Evolutionary conservation across 2,888 invertebrate genomes (phyloP), one percentile per base, ranked within the genome.

Genomic region (Pyrocoelia pectoralis): DNA sequence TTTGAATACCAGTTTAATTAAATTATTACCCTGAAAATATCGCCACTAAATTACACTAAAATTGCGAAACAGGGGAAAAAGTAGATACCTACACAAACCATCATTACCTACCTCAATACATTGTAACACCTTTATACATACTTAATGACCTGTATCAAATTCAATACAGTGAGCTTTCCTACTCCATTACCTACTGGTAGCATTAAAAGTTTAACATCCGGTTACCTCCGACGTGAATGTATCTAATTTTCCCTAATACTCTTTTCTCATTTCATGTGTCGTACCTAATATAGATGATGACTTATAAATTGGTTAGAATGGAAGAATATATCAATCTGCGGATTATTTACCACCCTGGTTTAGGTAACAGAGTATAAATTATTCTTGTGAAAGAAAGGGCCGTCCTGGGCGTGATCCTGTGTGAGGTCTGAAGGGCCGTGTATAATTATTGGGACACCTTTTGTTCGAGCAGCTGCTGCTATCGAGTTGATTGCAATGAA

Each of bases 381-480:
- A 78, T 75, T 76, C 77, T 76, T 78, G 74, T 75, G 76, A 76
- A 76, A 74, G 77, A 73, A 73, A 78, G 78, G 76, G 77, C 74
- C 71, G 75, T 68, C 68, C 74, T 74, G 77, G 80, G 80, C 80
- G 80, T 80, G 80, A 80, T 75, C 79, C 66, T 74, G 77, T 80
- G 80, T 80, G 80, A 77, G 80, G 80, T 80, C 80, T 71, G 74
- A 75, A 77, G 77, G 76, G 69, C 79, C 77, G 77, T 76, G 70
- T 77, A 77, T 80, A 80, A 80, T 80, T 79, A 80, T 72, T 72
- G 72, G 77, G 77, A 79, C 80, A 80, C 79, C 80, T 80, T 79
- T 80, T 76, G 77, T 77, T 68, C 70, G 65, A 68, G 76, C 79
- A 79, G 77, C 79, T 79, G 79, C 79, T 77, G 76, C 75, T 75